A percentile compares a stretch with the other conserved stretches of the same genome.
Evolutionary conservation across 1,140 invertebrate genomes (phyloP).

Genomic region (Neodiprion lecontei): DNA sequence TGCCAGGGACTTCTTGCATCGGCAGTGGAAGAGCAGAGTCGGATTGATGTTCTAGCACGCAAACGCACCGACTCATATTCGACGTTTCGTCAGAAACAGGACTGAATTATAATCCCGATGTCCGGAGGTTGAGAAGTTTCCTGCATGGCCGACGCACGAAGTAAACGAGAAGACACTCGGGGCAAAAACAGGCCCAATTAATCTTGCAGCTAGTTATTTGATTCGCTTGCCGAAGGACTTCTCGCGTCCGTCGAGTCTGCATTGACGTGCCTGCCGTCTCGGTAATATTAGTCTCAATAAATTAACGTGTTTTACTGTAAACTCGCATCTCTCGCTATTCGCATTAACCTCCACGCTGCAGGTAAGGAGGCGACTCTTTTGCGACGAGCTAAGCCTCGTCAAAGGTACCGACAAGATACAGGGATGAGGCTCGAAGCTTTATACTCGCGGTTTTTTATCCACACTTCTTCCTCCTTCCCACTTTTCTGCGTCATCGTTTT

Average conservation of each 20-base stretch:
- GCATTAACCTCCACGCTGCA: not conserved
- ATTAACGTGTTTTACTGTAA: not conserved
- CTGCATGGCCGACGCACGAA: too few relatives aligned
- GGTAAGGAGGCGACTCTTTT: slow-evolving; percentile 4
- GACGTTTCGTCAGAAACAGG: too few relatives aligned
- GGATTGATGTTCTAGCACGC: too few relatives aligned
- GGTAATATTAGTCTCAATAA: slow-evolving; percentile 3
- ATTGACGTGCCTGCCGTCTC: too few relatives aligned
- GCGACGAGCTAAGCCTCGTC: not conserved
- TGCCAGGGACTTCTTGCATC: too few relatives aligned
- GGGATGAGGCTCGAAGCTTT: not conserved
- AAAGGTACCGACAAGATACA: not conserved
- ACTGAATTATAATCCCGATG: too few relatives aligned
- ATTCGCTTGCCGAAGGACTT: too few relatives aligned
- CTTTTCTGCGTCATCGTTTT: not conserved
- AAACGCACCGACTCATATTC: too few relatives aligned
- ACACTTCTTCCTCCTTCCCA: not conserved
- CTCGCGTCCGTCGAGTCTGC: too few relatives aligned
- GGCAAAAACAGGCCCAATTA: not conserved
- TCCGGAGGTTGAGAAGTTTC: too few relatives aligned
- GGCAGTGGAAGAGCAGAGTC: too few relatives aligned
- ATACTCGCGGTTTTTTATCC: not conserved
- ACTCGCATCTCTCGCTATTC: not conserved
- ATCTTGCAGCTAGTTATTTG: not conserved
- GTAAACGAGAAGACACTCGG: not conserved